These are phyloP conservation scores for Danio tinwini DNA, from an alignment of 2,797 vertebrate genomes.

Conservation along the genomic window DNA sequence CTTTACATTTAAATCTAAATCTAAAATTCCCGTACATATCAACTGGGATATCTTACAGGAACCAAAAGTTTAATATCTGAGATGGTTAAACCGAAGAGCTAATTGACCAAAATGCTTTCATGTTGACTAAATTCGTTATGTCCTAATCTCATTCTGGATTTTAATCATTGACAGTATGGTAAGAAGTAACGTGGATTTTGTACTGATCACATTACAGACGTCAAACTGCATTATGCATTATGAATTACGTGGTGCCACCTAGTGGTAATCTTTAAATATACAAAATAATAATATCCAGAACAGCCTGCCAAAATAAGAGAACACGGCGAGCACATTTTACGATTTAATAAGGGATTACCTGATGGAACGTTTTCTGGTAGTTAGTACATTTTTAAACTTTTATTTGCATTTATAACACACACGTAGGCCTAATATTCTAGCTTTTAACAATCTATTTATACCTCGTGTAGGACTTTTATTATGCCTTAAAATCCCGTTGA, in stretches of 20 bases:
- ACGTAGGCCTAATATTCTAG: background rate
- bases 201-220: background rate
- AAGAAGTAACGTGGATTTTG: background rate
- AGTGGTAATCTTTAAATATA: background rate
- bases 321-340: background rate
- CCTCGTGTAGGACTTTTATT: constrained; percentile 17
- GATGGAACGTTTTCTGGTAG: background rate
- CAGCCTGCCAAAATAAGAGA: background rate
- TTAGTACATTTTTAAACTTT: background rate
- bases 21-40: too few species aligned
- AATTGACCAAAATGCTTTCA: background rate
- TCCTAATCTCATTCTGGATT: background rate
- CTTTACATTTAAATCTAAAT: background rate
- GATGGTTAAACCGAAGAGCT: too few species aligned
- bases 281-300: background rate
- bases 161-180: background rate
- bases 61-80: too few species aligned
- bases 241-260: constrained; percentile 6
- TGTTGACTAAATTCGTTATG: constrained; percentile 1
- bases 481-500: background rate
- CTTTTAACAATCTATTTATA: background rate
- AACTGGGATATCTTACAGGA: background rate
- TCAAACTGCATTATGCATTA: background rate
- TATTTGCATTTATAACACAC: too few species aligned
- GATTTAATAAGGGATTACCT: background rate